These are phyloP conservation scores for Loriculus beryllinus DNA, from an alignment of 2,797 vertebrate species.

Conservation along the genomic window DNA sequence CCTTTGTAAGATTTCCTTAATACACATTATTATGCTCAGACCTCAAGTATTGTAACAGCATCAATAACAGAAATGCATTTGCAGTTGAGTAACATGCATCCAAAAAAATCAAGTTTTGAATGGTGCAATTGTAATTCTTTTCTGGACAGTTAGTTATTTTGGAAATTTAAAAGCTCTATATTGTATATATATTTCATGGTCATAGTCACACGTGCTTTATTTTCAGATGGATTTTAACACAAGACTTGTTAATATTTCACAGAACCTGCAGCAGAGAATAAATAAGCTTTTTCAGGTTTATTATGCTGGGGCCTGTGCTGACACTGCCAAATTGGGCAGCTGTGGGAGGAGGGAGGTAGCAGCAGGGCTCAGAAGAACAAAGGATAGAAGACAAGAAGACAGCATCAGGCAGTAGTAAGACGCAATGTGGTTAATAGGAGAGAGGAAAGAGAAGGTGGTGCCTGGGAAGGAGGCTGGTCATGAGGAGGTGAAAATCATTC, in stretches of 20 bases:
- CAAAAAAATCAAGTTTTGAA: background rate
- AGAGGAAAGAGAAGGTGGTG: background rate
- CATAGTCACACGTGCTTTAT: background rate
- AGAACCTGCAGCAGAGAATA: background rate
- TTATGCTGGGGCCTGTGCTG: background rate
- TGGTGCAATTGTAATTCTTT: background rate
- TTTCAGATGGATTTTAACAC: background rate
- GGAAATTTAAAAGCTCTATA: background rate
- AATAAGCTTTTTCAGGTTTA: background rate
- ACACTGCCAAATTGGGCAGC: conserved; percentile 19
- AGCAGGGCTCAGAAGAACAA: background rate
- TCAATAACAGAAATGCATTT: background rate
- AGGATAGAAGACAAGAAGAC: background rate
- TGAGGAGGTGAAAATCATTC: background rate
- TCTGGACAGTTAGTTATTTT: background rate
- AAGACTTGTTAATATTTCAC: background rate
- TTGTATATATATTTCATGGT: background rate
- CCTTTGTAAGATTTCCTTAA: background rate
- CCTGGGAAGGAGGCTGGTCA: background rate
- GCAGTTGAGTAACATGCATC: background rate
- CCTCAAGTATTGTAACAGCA: background rate
- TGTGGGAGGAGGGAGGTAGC: conserved; percentile 8
- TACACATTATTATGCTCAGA: background rate
- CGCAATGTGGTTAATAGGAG: background rate
- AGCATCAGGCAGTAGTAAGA: background rate